Conservation (phyloP, 1,140 invertebrate genomes). For the Apis cerana region DNA sequence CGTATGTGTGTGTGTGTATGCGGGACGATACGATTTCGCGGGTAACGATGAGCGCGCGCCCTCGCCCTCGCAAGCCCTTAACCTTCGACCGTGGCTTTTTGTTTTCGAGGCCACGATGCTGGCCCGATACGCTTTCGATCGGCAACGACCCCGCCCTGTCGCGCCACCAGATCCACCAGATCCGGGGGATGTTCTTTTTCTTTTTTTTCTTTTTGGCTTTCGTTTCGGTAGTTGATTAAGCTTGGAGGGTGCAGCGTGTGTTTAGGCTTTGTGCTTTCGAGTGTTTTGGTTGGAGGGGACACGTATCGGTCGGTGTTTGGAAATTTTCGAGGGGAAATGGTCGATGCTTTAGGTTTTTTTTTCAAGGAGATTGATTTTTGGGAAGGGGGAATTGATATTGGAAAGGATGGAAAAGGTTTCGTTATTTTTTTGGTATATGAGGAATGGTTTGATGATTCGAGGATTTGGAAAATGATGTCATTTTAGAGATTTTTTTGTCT, state of each 20-base stretch:
- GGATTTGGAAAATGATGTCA: too few relatives aligned
- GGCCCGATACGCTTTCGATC: slow-evolving; percentile 31
- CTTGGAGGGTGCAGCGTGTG: too few relatives aligned
- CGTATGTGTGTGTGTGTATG: slow-evolving; percentile 8
- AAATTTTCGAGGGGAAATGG: background rate
- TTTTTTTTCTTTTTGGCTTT: background rate
- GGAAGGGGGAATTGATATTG: too few relatives aligned
- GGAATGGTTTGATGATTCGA: too few relatives aligned
- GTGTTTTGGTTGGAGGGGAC: too few relatives aligned
- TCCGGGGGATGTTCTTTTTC: background rate
- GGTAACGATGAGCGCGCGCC: background rate
- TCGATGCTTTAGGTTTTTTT: background rate
- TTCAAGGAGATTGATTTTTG: background rate
- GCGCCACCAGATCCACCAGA: background rate
- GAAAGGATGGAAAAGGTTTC: too few relatives aligned
- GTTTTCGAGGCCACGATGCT: slow-evolving; percentile 13
- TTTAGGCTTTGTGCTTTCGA: too few relatives aligned
- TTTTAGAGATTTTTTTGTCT: too few relatives aligned
- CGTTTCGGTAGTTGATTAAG: too few relatives aligned
- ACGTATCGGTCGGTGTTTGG: background rate
- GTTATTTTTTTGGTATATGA: too few relatives aligned
- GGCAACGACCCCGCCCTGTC: slow-evolving; percentile 47
- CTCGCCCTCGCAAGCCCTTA: slow-evolving; percentile 42
- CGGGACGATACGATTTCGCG: background rate
- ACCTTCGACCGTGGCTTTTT: slow-evolving; percentile 41